Percentiles rank a stretch among this genome's conserved stretches.
Evolutionary conservation across 2,113 vertebrate genomes (phyloP).

Genomic region (human (Homo sapiens)): GRCh38 chr21:46624501-46625000

Average conservation of each 20-base stretch:
- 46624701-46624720: not conserved
- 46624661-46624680: not conserved
- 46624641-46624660: too few species aligned
- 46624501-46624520: not conserved
- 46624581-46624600: not conserved
- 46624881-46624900: not conserved
- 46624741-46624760: too few species aligned
- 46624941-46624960: not conserved
- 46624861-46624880: not conserved
- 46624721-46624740: too few species aligned
- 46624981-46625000: not conserved
- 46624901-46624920: not conserved
- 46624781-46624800: too few species aligned
- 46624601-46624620: not conserved
- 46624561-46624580: not conserved
- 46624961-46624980: not conserved
- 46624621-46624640: not conserved
- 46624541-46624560: too few species aligned
- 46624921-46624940: not conserved
- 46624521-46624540: not conserved
- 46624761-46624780: not conserved
- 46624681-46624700: not conserved
- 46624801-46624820: too few species aligned
- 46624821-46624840: not conserved
- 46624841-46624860: not conserved